These are phyloP conservation scores for Drosophila mauritiana DNA, from an alignment of 1,140 invertebrate species.

Conservation along the genomic window DNA sequence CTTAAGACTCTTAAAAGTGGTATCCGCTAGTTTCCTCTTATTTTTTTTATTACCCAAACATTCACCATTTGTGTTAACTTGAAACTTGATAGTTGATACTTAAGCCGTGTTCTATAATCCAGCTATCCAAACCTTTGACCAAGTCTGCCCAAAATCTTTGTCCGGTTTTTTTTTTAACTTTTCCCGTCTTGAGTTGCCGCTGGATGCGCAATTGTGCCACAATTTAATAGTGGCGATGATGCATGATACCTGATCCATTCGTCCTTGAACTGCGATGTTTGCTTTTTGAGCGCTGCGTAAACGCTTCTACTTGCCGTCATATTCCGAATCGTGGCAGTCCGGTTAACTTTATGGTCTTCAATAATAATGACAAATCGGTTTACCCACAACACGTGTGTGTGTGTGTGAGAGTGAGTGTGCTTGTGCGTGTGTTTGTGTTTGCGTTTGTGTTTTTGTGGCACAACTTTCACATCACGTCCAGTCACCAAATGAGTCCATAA, in stretches of 20 bases:
- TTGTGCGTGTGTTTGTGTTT: not conserved
- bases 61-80: not conserved
- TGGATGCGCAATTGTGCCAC: not conserved
- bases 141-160: not conserved
- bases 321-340: conserved; percentile 1
- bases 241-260: conserved; percentile 25
- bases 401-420: not conserved
- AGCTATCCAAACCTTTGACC: too few relatives aligned
- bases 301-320: conserved; percentile 57
- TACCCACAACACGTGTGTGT: conserved; percentile 20
- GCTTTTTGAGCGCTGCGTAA: conserved; percentile 68
- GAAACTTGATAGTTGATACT: too few relatives aligned
- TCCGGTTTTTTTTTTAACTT: not conserved
- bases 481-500: conserved; percentile 71
- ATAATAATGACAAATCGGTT: conserved; percentile 83
- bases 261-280: conserved; percentile 5
- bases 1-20: not conserved
- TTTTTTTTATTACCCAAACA: not conserved
- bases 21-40: not conserved
- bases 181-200: not conserved
- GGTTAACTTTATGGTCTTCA: conserved; percentile 62
- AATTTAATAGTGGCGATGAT: conserved; percentile 13
- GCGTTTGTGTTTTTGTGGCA: conserved; percentile 6
- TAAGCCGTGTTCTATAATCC: too few relatives aligned
- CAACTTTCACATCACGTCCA: conserved; percentile 71